Evolutionary conservation across 2,888 invertebrate species (phyloP).

Genomic region (Tipula vernalis): DNA sequence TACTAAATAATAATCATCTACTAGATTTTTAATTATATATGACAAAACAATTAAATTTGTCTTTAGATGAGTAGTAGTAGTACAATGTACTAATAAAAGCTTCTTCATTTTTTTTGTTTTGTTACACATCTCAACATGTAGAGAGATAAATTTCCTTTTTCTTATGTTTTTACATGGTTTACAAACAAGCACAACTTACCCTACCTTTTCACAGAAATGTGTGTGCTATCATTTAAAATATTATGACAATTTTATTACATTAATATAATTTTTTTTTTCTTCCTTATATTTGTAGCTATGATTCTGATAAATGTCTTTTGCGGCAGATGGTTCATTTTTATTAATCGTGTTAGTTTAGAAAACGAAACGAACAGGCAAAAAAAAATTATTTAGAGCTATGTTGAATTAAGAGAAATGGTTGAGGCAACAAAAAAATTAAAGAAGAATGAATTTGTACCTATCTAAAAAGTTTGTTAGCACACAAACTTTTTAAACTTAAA

Average conservation of each 20-base stretch:
- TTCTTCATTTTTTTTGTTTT: background rate
- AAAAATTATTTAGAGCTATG: background rate
- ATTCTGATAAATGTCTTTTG: constrained; percentile 4
- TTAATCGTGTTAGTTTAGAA: constrained; percentile 4
- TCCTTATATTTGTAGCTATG: background rate
- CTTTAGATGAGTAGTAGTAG: background rate
- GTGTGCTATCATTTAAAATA: background rate
- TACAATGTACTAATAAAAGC: background rate
- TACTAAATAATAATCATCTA: background rate
- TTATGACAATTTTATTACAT: constrained; percentile 4
- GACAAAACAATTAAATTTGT: background rate
- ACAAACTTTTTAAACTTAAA: constrained; percentile 1
- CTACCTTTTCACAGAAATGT: background rate
- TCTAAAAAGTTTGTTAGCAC: background rate
- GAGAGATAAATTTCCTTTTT: background rate
- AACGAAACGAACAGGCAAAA: background rate
- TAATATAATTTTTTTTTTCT: background rate
- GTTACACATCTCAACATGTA: background rate
- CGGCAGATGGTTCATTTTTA: constrained; percentile 4
- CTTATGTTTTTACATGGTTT: background rate
- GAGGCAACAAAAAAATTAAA: background rate
- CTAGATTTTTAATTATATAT: background rate
- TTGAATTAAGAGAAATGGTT: constrained; percentile 4
- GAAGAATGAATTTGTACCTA: constrained; percentile 4
- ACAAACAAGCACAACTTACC: background rate